phyloP scores from a whole-genome alignment of 2,888 invertebrate genomes.

The Leptinotarsa tumamoca region DNA sequence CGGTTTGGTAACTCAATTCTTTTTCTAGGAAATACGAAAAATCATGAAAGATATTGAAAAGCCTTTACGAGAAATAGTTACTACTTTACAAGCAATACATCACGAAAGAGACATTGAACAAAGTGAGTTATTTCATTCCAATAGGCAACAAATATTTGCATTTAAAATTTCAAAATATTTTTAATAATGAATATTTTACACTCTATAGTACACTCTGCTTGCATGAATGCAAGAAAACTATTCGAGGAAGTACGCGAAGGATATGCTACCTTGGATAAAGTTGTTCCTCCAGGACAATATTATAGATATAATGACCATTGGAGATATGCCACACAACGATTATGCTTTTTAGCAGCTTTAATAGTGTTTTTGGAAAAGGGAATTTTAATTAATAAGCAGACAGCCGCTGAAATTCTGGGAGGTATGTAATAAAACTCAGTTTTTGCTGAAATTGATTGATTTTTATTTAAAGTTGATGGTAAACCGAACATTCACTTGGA shows the following conservation, averaged over 20 bases:
- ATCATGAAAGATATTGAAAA: constrained; percentile 84
- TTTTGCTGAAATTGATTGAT: background rate
- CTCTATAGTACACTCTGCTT: constrained; percentile 73
- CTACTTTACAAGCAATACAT: constrained; percentile 85
- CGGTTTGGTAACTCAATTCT: background rate
- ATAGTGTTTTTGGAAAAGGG: constrained; percentile 86
- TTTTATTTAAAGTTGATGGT: constrained; percentile 72
- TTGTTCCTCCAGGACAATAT: constrained; percentile 83
- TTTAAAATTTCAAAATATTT: background rate
- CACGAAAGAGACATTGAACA: constrained; percentile 74
- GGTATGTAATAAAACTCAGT: constrained; percentile 66
- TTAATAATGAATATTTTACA: constrained; percentile 26
- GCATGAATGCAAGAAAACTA: constrained; percentile 73
- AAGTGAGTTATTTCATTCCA: constrained; percentile 66
- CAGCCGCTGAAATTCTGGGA: constrained; percentile 82
- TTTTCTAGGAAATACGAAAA: constrained; percentile 74
- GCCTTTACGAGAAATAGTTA: constrained; percentile 81
- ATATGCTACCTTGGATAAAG: constrained; percentile 73
- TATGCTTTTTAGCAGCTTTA: constrained; percentile 82
- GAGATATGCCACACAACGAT: constrained; percentile 83
- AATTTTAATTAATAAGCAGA: constrained; percentile 78
- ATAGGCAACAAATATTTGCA: background rate
- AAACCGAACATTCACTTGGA: constrained; percentile 89
- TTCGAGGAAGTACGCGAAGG: constrained; percentile 76
- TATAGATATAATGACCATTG: constrained; percentile 92